Evolutionary conservation across 1,140 invertebrate species (phyloP), one percentile per base, ranked within the genome.

Genomic region (Platorchestia sp.): DNA sequence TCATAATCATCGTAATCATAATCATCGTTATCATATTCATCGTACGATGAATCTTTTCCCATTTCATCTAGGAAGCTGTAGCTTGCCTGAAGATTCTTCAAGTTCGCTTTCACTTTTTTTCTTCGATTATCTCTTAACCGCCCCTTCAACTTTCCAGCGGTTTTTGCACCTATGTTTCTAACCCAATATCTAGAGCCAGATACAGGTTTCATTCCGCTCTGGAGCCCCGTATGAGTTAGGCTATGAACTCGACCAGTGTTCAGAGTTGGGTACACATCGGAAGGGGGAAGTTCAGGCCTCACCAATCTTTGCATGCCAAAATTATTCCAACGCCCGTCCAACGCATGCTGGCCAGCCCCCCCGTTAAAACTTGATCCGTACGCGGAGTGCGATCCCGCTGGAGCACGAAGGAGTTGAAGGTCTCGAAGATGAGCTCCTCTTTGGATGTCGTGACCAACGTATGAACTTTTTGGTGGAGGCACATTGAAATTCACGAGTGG

Each of bases 1-100:
- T 93, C 91, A 41, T 45, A 93, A 93, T 93, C 91, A 45, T 47
- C 41, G n/a, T 93, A 42, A 6, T 93, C 91, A 45, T 44, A 27
- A 42, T 42, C 44, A 27, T 89, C 86, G 41, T 36, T 10, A 91
- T 44, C 89, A 41, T 86, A 86, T 42, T 89, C 10, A 19, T 89
- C 41, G 36, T 75, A 75, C 59, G 59, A 75, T 1, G 59, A 75
- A 36, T 75, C 36, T 75, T 10, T 10, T 27, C 36, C 59, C 59
- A 75, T 3, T 22, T 36, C 27, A 19, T 75, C 59, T 3, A 75
- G 27, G 27, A 22, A 75, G 27, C 59, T 75, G 59, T 10, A 75
- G 59, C 59, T 75, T 36, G 14, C 36, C 14, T 75, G 59, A 22
- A 27, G 1, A 75, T 36, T 27, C 36, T 27, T 1, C 47, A 51